Evolutionary conservation across 37 sponge, comb jelly and placozoan genomes (phyloP).

Genomic region (Geodia barretti): DNA sequence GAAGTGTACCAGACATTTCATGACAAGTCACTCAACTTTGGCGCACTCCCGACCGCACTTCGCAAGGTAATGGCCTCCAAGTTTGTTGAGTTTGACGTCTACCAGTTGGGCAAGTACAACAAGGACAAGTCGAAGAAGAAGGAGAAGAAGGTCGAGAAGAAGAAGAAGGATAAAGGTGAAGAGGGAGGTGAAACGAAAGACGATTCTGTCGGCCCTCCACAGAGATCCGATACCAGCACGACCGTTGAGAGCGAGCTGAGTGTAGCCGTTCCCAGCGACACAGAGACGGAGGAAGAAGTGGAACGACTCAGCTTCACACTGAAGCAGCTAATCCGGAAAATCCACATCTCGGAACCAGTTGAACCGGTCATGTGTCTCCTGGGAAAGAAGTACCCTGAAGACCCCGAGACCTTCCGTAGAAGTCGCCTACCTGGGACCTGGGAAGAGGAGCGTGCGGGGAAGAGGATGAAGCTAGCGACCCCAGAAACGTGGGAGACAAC

Average conservation of each 20-base stretch:
- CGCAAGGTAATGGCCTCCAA: slow-evolving; percentile 90
- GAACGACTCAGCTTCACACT: slow-evolving; percentile 89
- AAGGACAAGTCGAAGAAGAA: slow-evolving; percentile 85
- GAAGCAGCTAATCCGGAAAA: slow-evolving; percentile 97
- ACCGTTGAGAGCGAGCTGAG: background rate
- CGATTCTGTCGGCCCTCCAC: background rate
- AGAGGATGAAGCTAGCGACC: slow-evolving; percentile 95
- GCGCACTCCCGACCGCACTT: slow-evolving; percentile 88
- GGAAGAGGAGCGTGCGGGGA: slow-evolving; percentile 94
- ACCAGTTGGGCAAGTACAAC: slow-evolving; percentile 98
- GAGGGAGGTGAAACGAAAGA: background rate
- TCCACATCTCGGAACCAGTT: slow-evolving; percentile 94
- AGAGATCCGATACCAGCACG: background rate
- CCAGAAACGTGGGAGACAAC: slow-evolving; percentile 99
- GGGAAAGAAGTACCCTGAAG: slow-evolving; percentile 94
- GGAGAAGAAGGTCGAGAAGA: slow-evolving; percentile 55
- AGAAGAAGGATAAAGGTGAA: slow-evolving; percentile 10
- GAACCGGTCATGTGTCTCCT: slow-evolving; percentile 94
- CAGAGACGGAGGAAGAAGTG: slow-evolving; percentile 77
- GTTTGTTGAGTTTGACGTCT: slow-evolving; percentile 92
- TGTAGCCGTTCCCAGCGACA: slow-evolving; percentile 22
- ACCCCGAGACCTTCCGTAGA: slow-evolving; percentile 84
- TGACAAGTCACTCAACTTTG: slow-evolving; percentile 87
- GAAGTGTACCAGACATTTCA: slow-evolving; percentile 95
- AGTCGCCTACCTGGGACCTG: slow-evolving; percentile 89